Evolutionary conservation across 1,140 invertebrate species (phyloP), one percentile per base, ranked within the genome.

Genomic region (Lerema accius): DNA sequence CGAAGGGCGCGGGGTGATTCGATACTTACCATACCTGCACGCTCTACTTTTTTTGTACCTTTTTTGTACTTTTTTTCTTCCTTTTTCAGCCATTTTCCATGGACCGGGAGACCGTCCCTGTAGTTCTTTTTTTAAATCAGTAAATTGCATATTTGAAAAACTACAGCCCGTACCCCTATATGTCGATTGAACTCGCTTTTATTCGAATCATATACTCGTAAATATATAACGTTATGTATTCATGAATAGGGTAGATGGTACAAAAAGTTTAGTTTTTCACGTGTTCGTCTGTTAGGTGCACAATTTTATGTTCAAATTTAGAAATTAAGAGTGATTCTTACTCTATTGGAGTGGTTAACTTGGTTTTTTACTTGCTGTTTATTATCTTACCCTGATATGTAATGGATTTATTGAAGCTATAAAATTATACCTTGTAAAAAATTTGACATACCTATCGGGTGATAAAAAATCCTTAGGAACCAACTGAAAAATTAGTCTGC

Each of bases 111-210:
- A 77, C 71, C 70, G 76, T 69, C 70, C 70, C 68, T 66, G 65
- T 55, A 50, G 32, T 40, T 51, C 61, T 76, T 72, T 70, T 80
- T 86, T 86, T 89, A 86, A 89, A 89, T 87, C 86, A 85, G 82
- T 87, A 87, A 89, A 89, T 87, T 89, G 86, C 84, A 87, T 89
- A 89, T 87, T 83, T 86, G 83, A 87, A 87, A 89, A 86, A 87
- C 86, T 89, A 89, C 80, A 75, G 75, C 73, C 64, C 60, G 61
- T 62, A 63, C 53, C 62, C 39, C 63, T 58, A 71, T 68, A 71
- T 75, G 61, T 73, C 80, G 78, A 84, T 83, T 76, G 80, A 73
- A 73, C 74, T 40, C 39, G 61, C 60, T 64, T 74, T 75, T 69
- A 63, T 76, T 58, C 65, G 42, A 53, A 50, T 58, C 59, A 63